A percentile compares a stretch with the other conserved stretches of the same genome.
phyloP scores from a whole-genome alignment of 2,888 invertebrate species.

The Galerucella pusilla region DNA sequence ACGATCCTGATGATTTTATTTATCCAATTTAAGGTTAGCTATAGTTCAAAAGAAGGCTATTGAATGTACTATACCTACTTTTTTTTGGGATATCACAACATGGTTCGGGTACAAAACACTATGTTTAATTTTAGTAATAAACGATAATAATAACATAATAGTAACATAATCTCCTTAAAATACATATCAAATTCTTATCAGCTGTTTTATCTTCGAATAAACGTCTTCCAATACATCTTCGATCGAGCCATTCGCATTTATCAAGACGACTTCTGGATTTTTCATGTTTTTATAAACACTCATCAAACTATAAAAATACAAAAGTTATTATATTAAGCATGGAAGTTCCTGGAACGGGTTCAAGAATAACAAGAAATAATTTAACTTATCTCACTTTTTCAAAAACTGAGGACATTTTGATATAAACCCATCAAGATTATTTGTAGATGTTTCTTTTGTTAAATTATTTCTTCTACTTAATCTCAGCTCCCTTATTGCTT shows the following conservation, averaged over 20 bases:
- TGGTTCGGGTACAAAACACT: not conserved
- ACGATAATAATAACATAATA: too few species aligned
- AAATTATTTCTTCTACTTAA: constrained; percentile 53
- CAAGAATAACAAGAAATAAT: not conserved
- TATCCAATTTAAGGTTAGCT: too few species aligned
- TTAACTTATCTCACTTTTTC: not conserved
- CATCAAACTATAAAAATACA: constrained; percentile 44
- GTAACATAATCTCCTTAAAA: too few species aligned
- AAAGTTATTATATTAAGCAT: not conserved
- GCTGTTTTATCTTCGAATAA: constrained; percentile 28
- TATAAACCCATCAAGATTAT: not conserved
- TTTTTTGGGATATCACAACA: too few species aligned
- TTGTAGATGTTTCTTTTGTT: constrained; percentile 50
- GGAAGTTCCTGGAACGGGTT: not conserved
- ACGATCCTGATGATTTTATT: too few species aligned
- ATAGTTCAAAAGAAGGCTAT: too few species aligned
- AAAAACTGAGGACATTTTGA: not conserved
- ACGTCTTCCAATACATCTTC: constrained; percentile 32
- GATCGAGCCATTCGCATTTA: constrained; percentile 41
- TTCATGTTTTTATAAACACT: constrained; percentile 47
- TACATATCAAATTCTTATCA: not conserved
- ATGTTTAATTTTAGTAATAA: not conserved
- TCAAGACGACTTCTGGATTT: constrained; percentile 42
- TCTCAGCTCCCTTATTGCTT: constrained; percentile 60
- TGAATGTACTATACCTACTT: too few species aligned